Evolutionary conservation across 2,113 vertebrate species (phyloP).

Genomic region (Neopipo cinnamomea): DNA sequence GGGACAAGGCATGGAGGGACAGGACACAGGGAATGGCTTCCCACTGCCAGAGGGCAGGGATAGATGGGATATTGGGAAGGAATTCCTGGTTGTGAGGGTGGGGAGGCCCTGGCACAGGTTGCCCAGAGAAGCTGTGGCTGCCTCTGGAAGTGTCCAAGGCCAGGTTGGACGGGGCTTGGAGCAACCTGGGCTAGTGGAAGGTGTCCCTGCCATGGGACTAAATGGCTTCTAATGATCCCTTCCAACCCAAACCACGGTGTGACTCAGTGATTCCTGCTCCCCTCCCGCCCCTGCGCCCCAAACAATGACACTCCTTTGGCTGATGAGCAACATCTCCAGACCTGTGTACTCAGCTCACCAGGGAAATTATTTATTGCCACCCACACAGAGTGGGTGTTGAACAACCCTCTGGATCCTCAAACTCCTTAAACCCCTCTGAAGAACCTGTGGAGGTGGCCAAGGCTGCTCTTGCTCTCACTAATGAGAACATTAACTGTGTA

Average conservation of each 20-base stretch:
- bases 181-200: accelerated
- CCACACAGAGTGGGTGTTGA: background rate
- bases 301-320: background rate
- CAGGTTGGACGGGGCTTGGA: accelerated
- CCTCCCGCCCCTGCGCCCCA: background rate
- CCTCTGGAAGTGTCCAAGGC: background rate
- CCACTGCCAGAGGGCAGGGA: accelerated
- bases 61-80: background rate
- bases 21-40: background rate
- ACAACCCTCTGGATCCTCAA: background rate
- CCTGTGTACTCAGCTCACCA: too few species aligned
- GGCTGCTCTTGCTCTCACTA: background rate
- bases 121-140: background rate
- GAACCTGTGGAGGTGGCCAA: background rate
- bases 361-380: background rate
- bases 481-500: background rate
- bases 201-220: background rate
- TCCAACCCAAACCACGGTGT: background rate
- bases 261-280: background rate
- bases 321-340: background rate
- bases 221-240: background rate
- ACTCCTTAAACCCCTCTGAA: background rate
- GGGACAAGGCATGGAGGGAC: background rate
- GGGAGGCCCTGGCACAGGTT: accelerated
- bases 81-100: accelerated